Evolutionary conservation across 2,797 vertebrate species (phyloP).

Genomic region (Rhabdomys pumilio): DNA sequence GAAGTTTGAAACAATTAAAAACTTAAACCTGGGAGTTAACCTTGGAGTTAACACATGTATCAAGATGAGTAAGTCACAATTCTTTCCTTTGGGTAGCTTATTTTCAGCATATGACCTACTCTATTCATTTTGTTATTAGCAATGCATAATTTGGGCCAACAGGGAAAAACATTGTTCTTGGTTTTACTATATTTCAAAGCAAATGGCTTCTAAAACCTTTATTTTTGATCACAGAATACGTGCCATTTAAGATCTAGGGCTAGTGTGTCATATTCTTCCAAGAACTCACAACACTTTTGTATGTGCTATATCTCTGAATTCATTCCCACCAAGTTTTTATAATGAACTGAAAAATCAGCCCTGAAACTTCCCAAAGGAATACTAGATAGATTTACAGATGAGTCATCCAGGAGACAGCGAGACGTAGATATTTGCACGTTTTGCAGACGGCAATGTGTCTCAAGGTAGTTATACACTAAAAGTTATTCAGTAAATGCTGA

Average conservation of each 20-base stretch:
- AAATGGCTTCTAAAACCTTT: conserved; percentile 45
- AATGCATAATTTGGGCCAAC: neutral
- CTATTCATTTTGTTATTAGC: conserved; percentile 7
- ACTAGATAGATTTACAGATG: conserved; percentile 62
- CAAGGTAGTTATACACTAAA: conserved; percentile 56
- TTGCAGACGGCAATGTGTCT: conserved; percentile 66
- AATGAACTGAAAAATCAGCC: conserved; percentile 67
- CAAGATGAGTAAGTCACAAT: neutral
- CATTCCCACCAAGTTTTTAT: conserved; percentile 58
- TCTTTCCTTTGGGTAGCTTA: conserved; percentile 34
- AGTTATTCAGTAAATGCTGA: conserved; percentile 43
- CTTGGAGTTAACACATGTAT: neutral
- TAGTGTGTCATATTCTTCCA: neutral
- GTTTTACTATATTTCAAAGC: conserved; percentile 33
- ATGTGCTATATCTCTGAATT: conserved; percentile 1
- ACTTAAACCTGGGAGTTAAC: conserved; percentile 1
- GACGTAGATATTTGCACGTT: conserved; percentile 61
- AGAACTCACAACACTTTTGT: neutral
- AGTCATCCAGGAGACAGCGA: conserved; percentile 72
- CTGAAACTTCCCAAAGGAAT: conserved; percentile 63
- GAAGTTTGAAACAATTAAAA: neutral
- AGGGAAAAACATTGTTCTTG: neutral
- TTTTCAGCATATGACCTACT: neutral
- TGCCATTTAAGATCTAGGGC: neutral
- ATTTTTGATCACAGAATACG: conserved; percentile 26